Evolutionary conservation across 2,113 vertebrate species (phyloP).

Genomic region (Sinocyclocheilus anophthalmus): DNA sequence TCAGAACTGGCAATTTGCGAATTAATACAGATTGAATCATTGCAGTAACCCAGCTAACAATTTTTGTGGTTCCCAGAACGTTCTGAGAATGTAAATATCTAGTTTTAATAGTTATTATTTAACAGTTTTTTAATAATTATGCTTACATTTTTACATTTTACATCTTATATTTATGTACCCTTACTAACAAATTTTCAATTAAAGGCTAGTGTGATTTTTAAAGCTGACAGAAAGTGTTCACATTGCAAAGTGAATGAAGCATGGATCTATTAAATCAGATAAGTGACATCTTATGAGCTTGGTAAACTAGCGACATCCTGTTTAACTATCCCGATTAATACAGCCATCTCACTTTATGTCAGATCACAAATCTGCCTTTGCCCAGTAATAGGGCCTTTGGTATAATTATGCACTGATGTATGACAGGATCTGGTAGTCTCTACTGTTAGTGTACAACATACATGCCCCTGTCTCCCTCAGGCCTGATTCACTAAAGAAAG

Average conservation of each 20-base stretch:
- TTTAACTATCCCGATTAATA: conserved; percentile 24
- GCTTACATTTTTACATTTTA: background rate
- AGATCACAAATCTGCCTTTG: conserved; percentile 30
- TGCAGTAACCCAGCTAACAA: no score
- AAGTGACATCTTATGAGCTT: conserved; percentile 62
- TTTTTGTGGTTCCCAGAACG: background rate
- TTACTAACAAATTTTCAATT: background rate
- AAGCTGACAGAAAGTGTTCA: background rate
- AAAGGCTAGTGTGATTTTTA: background rate
- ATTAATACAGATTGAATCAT: no score
- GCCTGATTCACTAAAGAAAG: background rate
- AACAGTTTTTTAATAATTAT: background rate
- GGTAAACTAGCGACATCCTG: conserved; percentile 13
- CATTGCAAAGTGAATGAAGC: background rate
- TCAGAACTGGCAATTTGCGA: background rate
- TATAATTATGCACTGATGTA: conserved; percentile 42
- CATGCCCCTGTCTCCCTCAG: background rate
- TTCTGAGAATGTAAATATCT: background rate
- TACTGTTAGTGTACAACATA: conserved; percentile 4
- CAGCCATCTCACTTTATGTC: background rate
- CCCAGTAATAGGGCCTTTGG: conserved; percentile 13
- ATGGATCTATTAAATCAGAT: conserved; percentile 5
- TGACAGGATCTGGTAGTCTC: conserved; percentile 35
- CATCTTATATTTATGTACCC: background rate
- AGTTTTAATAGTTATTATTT: no score